Base-by-base conservation (phyloP, 2,113 vertebrate species). In the Microtus richardsoni region DNA sequence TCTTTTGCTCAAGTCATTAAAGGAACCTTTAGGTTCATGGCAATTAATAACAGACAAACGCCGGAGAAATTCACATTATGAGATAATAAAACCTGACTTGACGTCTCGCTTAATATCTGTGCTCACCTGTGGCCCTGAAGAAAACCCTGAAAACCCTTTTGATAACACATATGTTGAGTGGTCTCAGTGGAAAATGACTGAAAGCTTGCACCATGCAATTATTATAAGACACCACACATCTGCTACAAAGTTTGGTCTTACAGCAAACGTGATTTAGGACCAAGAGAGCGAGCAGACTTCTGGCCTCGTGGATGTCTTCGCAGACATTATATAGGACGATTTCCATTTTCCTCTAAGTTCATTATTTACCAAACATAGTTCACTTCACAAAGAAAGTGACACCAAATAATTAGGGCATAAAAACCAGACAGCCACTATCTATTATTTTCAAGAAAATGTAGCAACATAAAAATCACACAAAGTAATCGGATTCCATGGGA, bases 141-240 rank as follows among this genome's bases (percentile, higher is more conserved):
- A 93, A 91, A 5, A 66, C 74, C 11, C 30, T 64, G 30, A 96
- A 97, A 91, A 73, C 0, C 49, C 96, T 87, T 90, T 58, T 12
- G 22, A 97, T 75, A 91, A 96, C 92, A 96, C 95, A 97, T 91
- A 94, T 93, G 97, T 91, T 94, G 94, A 92, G 85, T 0, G 33
- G 0, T 77, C 91, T 92, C 96, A 71, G 85, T 87, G 52, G 96
- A 95, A 96, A 97, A 36, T 14, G 33, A 92, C 0, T 62, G 21
- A 89, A 96, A 93, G 36, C 24, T 93, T 96, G 79, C 22, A 97
- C 80, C 9, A 87, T 95, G 68, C 91, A 93, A 97, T 96, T 97
- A 94, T 95, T 96, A 97, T 5, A 95, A 93, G 97, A 98, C 94
- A 77, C 17, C 95, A 95, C 74, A 96, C 66, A 96, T 82, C 66